Evolutionary conservation across 2,113 vertebrate species (phyloP), one percentile per base, ranked within the genome.

Genomic region (Coracopsis vasa): DNA sequence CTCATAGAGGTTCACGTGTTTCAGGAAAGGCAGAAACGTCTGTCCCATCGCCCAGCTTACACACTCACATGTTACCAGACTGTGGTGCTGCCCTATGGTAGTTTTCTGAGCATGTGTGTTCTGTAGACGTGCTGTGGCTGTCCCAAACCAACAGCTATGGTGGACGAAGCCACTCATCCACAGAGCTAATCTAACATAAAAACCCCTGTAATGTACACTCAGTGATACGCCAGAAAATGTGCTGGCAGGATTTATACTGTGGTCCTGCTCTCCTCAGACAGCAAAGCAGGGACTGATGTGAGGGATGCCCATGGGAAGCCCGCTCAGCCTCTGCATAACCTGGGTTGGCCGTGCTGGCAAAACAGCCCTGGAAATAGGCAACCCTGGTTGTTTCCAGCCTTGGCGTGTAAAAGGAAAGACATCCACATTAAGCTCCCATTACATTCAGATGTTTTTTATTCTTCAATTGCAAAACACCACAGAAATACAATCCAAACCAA

Each of bases 31-130:
- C 45, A 66, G 78, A 95, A 65, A 28, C 21, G 16, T 35, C 50
- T 54, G 24, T 44, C 27, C 67, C 66, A 23, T 62, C 35, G 31
- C 8, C 5, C 42, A 64, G 14, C 4, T 78, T 53, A 13, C 37
- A 44, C 37, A 42, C 15, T 42, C 41, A 21, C 11, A 13, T 0
- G 0, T 50, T 50, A 28, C 21, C n/a, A 39, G 77, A 5, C 29
- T 6, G 9, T 25, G 19, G 75, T n/a, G 45, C 53, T 90, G 79
- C 39, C 42, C 42, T 60, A 44, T 0, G 3, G 18, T 5, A 44
- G 19, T 28, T 51, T 33, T 45, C 56, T 65, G 77, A 80, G 42
- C 18, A 4, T 0, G 1, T 4, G 5, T 19, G 5, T 13, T 21
- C 47, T 41, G 18, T 4, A 80, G 35, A 53, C 11, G 2, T 4